Evolutionary conservation across 2,797 vertebrate genomes (phyloP).

Genomic region (Semaprochilodus insignis): DNA sequence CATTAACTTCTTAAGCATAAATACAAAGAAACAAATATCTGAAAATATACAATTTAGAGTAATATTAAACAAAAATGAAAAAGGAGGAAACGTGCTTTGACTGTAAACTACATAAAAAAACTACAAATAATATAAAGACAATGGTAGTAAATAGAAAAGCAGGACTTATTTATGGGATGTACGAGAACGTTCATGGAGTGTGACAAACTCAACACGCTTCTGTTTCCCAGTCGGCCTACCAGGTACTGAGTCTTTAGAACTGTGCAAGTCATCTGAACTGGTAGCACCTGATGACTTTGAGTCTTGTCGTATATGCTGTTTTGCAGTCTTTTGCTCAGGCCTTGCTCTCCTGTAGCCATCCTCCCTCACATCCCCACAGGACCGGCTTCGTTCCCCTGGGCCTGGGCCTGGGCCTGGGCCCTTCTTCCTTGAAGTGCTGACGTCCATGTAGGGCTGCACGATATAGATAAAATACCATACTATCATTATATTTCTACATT

Average conservation of each 20-base stretch:
- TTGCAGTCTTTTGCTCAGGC: constrained; percentile 52
- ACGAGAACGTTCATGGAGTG: constrained; percentile 65
- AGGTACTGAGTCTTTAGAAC: constrained; percentile 48
- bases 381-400: constrained; percentile 62
- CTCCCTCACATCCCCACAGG: constrained; percentile 52
- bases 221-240: constrained; percentile 52
- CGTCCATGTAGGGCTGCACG: constrained; percentile 9
- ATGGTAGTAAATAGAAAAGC: not conserved
- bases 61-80: not conserved
- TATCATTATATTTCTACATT: not conserved
- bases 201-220: constrained; percentile 77
- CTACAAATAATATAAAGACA: not conserved
- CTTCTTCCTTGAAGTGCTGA: constrained; percentile 53
- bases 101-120: not conserved
- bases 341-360: constrained; percentile 48
- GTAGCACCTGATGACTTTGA: constrained; percentile 65
- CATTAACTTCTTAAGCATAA: not conserved
- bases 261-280: constrained; percentile 64
- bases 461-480: not conserved
- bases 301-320: constrained; percentile 45
- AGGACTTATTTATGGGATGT: constrained; percentile 28
- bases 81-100: not conserved
- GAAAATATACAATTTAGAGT: not conserved
- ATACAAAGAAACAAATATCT: not conserved
- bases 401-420: constrained; percentile 64